Evolutionary conservation across 2,888 invertebrate species (phyloP).

Genomic region (Campoplex nolae): DNA sequence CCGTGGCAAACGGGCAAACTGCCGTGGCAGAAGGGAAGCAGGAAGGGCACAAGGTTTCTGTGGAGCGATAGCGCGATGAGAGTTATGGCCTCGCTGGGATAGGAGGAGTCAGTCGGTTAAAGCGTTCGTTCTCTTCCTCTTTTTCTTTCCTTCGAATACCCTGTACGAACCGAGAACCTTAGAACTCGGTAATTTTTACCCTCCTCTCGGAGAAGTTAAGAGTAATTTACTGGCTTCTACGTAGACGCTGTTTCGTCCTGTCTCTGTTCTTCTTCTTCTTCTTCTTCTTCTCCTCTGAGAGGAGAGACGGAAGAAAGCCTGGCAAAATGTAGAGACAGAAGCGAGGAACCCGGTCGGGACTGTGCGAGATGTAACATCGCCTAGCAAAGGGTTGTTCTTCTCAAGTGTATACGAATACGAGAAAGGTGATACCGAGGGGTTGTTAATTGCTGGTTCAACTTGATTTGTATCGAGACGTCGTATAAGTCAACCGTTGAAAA

Average conservation of each 20-base stretch:
- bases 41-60: slow-evolving; percentile 78
- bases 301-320: slow-evolving; percentile 35
- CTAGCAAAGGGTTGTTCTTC: slow-evolving; percentile 42
- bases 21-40: slow-evolving; percentile 32
- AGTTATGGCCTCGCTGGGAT: slow-evolving; percentile 79
- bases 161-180: slow-evolving; percentile 75
- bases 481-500: slow-evolving; percentile 72
- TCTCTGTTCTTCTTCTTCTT: slow-evolving; percentile 34
- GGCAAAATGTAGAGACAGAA: slow-evolving; percentile 62
- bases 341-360: slow-evolving; percentile 12
- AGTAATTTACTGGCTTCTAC: slow-evolving; percentile 82
- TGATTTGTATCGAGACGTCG: slow-evolving; percentile 73
- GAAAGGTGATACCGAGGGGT: slow-evolving; percentile 43
- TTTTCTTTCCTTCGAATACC: slow-evolving; percentile 59
- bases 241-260: slow-evolving; percentile 77
- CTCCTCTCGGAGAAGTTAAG: slow-evolving; percentile 81
- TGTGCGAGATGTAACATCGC: slow-evolving; percentile 22
- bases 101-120: slow-evolving; percentile 74
- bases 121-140: slow-evolving; percentile 70
- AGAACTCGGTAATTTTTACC: slow-evolving; percentile 84
- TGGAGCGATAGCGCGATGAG: slow-evolving; percentile 80
- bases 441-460: slow-evolving; percentile 76
- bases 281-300: not conserved
- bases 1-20: slow-evolving; percentile 49
- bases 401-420: not conserved